A percentile compares a stretch with the other conserved stretches of the same genome.
Conservation (phyloP, 2,797 vertebrate genomes). For the Mormyrus proboscirostris region DNA sequence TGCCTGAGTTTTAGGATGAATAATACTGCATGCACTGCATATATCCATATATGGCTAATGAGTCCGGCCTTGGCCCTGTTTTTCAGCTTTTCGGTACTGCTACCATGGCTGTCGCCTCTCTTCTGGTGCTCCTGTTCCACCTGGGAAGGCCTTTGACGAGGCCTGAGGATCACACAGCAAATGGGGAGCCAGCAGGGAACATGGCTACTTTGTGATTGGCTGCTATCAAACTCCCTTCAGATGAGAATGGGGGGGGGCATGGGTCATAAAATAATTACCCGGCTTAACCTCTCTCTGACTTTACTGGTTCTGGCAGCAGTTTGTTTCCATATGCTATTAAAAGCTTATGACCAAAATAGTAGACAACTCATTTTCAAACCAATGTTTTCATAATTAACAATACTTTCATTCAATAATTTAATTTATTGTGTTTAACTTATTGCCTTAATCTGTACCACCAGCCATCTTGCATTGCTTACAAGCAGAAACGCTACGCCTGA, state of each 20-base stretch:
- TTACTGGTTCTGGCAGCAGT: not conserved
- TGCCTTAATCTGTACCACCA: not conserved
- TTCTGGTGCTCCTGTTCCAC: constrained; percentile 42
- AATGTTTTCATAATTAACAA: not conserved
- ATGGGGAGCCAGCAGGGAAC: not conserved
- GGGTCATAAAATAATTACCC: not conserved
- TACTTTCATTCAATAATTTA: not conserved
- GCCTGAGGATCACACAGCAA: constrained; percentile 31
- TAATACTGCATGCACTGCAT: not conserved
- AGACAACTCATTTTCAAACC: not conserved
- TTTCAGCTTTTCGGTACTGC: constrained; percentile 48
- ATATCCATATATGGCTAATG: not conserved
- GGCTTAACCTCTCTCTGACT: not conserved
- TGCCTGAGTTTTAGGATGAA: not conserved
- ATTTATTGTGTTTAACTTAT: not conserved
- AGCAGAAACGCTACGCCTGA: not conserved
- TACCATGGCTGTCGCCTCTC: constrained; percentile 44
- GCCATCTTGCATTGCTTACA: not conserved
- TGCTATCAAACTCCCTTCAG: not conserved
- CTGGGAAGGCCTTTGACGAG: constrained; percentile 8
- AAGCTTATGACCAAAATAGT: not conserved
- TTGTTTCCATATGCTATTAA: not conserved
- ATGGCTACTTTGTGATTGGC: not conserved
- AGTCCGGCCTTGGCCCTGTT: not conserved
- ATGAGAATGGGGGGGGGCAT: not conserved